phyloP scores from a whole-genome alignment of 2,797 vertebrate genomes.

The Pseudomugil tenellus region DNA sequence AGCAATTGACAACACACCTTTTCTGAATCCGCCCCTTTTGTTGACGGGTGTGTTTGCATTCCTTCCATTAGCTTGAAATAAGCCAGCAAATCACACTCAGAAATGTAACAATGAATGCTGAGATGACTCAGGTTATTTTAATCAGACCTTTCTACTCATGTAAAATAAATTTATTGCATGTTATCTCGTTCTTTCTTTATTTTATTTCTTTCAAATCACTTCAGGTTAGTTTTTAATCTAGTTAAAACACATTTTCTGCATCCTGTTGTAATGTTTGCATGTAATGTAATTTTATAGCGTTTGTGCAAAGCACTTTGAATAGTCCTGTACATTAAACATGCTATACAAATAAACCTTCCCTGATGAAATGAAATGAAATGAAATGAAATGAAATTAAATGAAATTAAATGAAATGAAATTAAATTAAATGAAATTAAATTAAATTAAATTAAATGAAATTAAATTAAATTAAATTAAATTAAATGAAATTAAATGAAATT shows the following conservation, averaged over 20 bases:
- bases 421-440: background rate
- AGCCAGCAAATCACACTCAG: background rate
- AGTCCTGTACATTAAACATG: background rate
- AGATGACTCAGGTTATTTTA: slow-evolving; percentile 25
- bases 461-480: background rate
- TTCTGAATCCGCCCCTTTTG: slow-evolving; percentile 52
- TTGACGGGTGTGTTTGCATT: slow-evolving; percentile 73
- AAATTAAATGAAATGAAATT: background rate
- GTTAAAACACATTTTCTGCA: too few relatives aligned
- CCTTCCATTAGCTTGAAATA: slow-evolving; percentile 31
- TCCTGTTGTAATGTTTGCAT: too few relatives aligned
- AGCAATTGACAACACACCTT: slow-evolving; percentile 53
- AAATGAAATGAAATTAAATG: background rate
- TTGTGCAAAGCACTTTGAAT: too few relatives aligned
- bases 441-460: background rate
- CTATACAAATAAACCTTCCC: too few relatives aligned
- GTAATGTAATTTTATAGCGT: too few relatives aligned
- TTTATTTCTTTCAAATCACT: too few relatives aligned
- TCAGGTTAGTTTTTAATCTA: too few relatives aligned
- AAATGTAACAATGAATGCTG: background rate
- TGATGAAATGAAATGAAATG: too few relatives aligned
- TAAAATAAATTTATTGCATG: background rate
- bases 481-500: too few relatives aligned
- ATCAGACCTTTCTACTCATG: background rate
- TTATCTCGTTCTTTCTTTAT: background rate